Evolutionary conservation across 2,797 vertebrate genomes (phyloP).

Genomic region (Morelia viridis): DNA sequence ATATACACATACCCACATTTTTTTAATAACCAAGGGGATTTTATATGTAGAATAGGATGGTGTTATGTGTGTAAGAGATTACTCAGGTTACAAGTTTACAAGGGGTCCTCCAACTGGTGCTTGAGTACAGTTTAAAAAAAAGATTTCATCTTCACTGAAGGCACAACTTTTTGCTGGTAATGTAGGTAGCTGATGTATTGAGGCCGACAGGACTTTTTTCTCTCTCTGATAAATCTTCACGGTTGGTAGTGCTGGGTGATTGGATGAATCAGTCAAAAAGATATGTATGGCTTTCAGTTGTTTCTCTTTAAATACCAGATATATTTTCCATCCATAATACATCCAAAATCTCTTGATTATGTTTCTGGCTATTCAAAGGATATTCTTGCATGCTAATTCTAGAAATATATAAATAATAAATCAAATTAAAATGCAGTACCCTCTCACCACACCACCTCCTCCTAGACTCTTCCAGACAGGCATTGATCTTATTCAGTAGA

Average conservation of each 20-base stretch:
- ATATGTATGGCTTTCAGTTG: not conserved
- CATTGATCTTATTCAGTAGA: not conserved
- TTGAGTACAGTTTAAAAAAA: not conserved
- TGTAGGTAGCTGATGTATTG: constrained; percentile 1
- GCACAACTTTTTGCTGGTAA: not conserved
- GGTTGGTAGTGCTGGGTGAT: not conserved
- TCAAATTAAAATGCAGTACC: not conserved
- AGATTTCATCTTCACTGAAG: not conserved
- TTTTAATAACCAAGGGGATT: not conserved
- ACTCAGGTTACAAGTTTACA: not conserved
- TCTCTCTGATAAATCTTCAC: constrained; percentile 6
- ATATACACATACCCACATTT: not conserved
- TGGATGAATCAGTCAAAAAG: not conserved
- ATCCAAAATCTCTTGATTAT: not conserved
- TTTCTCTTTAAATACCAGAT: not conserved
- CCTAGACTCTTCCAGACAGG: not conserved
- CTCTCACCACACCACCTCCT: not conserved
- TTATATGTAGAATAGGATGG: not conserved
- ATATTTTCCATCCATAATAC: not conserved
- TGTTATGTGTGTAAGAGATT: not conserved
- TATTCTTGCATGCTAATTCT: not conserved
- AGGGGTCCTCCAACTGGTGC: not conserved
- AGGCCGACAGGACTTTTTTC: not conserved
- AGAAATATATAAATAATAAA: too few species aligned
- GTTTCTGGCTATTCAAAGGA: not conserved